These are phyloP conservation scores for Monoplex corrugatus DNA, from an alignment of 2,888 invertebrate genomes.

Conservation along the genomic window DNA sequence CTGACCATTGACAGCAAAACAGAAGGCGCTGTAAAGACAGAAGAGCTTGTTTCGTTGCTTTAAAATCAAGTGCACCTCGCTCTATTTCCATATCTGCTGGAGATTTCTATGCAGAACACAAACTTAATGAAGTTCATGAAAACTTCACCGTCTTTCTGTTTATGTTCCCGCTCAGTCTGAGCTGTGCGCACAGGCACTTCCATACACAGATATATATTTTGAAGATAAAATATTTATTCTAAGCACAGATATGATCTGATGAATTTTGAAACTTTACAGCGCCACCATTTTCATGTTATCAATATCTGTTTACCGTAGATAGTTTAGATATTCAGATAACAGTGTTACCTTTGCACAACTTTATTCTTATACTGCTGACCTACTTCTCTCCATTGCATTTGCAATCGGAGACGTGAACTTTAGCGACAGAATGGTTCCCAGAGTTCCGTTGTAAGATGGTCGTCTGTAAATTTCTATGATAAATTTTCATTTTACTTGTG, in stretches of 20 bases:
- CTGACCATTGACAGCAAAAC: constrained; percentile 38
- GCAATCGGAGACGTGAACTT: constrained; percentile 28
- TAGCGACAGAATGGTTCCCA: constrained; percentile 48
- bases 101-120: not conserved
- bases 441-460: constrained; percentile 52
- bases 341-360: not conserved
- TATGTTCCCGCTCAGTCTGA: constrained; percentile 10
- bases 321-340: too few species aligned
- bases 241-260: too few species aligned
- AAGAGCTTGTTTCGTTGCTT: constrained; percentile 13
- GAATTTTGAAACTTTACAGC: too few species aligned
- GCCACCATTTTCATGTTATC: too few species aligned
- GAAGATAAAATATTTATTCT: not conserved
- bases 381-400: constrained; percentile 19
- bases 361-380: constrained; percentile 38
- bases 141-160: not conserved
- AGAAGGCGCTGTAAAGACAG: constrained; percentile 38
- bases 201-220: not conserved
- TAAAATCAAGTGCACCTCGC: not conserved
- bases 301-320: too few species aligned
- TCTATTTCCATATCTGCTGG: not conserved
- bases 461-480: constrained; percentile 50
- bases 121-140: not conserved
- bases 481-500: constrained; percentile 46
- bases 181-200: not conserved